phyloP scores from a whole-genome alignment of 2,113 vertebrate species.

The Hemicordylus capensis region DNA sequence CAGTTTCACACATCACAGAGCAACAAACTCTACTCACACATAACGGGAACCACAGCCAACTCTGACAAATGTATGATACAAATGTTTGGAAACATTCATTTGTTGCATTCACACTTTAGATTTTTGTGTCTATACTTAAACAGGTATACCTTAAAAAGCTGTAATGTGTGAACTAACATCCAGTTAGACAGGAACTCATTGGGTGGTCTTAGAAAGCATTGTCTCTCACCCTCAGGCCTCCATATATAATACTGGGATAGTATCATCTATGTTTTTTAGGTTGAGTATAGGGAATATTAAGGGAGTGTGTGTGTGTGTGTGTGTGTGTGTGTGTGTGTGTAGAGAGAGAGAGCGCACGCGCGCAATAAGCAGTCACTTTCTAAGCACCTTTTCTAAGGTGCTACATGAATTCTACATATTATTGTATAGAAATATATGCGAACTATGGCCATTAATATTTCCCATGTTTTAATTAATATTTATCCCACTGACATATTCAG shows the following conservation, averaged over 20 bases:
- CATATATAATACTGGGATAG: neutral
- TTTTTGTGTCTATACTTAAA: constrained; percentile 37
- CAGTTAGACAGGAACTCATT: neutral
- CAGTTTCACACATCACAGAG: neutral
- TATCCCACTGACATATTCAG: neutral
- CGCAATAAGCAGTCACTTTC: no score
- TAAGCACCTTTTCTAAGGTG: neutral
- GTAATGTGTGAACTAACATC: constrained; percentile 24
- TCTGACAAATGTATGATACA: neutral
- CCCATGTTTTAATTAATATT: neutral
- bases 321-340: no score
- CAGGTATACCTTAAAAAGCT: neutral
- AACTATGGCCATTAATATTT: neutral
- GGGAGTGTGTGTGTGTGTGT: no score
- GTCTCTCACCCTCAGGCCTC: neutral
- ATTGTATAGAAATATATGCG: neutral
- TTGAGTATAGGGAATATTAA: neutral
- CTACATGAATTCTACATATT: neutral
- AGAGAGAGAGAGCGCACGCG: no score
- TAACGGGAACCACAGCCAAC: neutral
- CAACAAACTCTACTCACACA: neutral
- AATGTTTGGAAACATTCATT: neutral
- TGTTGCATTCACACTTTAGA: neutral
- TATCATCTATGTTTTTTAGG: neutral
- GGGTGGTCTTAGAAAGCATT: neutral